phyloP scores from a whole-genome alignment of 2,797 vertebrate species.

The Chloroceryle inda region DNA sequence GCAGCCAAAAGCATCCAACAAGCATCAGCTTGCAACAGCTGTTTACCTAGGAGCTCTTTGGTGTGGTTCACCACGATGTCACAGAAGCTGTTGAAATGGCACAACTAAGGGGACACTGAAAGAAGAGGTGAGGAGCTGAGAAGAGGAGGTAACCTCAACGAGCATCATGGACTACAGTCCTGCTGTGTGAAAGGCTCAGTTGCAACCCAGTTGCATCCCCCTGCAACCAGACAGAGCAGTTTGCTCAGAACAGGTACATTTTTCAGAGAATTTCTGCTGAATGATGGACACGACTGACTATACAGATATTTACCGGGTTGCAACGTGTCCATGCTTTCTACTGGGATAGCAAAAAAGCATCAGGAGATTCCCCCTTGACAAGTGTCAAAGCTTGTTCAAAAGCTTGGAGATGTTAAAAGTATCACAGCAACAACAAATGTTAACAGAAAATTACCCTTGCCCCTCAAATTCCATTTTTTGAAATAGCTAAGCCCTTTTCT shows the following conservation, averaged over 20 bases:
- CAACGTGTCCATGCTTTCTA: background rate
- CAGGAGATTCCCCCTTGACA: background rate
- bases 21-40: background rate
- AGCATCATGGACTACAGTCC: background rate
- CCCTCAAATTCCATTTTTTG: background rate
- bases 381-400: background rate
- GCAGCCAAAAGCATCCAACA: background rate
- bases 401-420: background rate
- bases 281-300: rapidly evolving
- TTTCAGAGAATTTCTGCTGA: background rate
- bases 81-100: background rate
- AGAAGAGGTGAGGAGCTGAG: background rate
- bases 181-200: background rate
- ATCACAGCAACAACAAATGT: background rate
- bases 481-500: background rate
- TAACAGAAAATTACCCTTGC: background rate
- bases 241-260: background rate
- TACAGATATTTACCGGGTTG: background rate
- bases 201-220: background rate
- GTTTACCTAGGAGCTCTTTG: background rate
- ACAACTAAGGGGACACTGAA: background rate
- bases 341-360: background rate
- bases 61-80: background rate
- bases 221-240: background rate
- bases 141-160: background rate